phyloP scores from a whole-genome alignment of 2,888 invertebrate genomes.

The Synergus japonicus region DNA sequence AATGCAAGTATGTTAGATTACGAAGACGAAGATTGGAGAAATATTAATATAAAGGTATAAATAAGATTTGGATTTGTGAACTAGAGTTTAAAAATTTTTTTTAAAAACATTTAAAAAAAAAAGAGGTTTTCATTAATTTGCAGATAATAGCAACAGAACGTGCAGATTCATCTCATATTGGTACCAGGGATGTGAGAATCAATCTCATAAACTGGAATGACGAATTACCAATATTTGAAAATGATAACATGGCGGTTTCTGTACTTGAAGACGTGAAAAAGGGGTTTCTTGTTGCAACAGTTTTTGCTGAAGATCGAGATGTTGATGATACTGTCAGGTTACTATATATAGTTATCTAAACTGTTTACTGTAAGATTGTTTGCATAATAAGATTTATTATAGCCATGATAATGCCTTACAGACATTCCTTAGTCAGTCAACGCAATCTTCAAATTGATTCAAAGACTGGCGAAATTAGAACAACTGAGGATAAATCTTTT shows the following conservation, averaged over 20 bases:
- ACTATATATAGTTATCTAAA: slow-evolving; percentile 64
- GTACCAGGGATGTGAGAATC: slow-evolving; percentile 78
- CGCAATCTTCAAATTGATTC: slow-evolving; percentile 79
- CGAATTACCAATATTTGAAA: slow-evolving; percentile 82
- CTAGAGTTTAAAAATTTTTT: neutral
- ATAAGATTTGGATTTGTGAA: neutral
- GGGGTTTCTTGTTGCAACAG: slow-evolving; percentile 78
- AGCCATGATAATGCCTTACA: slow-evolving; percentile 64
- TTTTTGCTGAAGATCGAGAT: slow-evolving; percentile 82
- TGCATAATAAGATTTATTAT: neutral
- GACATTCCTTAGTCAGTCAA: slow-evolving; percentile 80
- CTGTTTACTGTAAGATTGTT: neutral
- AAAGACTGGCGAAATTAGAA: slow-evolving; percentile 80
- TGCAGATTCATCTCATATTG: slow-evolving; percentile 67
- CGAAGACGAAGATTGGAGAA: slow-evolving; percentile 79
- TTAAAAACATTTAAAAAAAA: neutral
- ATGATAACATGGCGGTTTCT: slow-evolving; percentile 71
- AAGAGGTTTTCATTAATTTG: neutral
- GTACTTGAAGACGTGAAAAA: slow-evolving; percentile 81
- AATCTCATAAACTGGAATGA: slow-evolving; percentile 85
- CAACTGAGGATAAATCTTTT: slow-evolving; percentile 79
- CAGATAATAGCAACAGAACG: slow-evolving; percentile 74
- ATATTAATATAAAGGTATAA: slow-evolving; percentile 76
- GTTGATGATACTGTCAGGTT: slow-evolving; percentile 81
- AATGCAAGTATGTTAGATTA: slow-evolving; percentile 81